Conservation (phyloP, 92 coral and sea anemone genomes). For the Palythoa caribaeorum region DNA sequence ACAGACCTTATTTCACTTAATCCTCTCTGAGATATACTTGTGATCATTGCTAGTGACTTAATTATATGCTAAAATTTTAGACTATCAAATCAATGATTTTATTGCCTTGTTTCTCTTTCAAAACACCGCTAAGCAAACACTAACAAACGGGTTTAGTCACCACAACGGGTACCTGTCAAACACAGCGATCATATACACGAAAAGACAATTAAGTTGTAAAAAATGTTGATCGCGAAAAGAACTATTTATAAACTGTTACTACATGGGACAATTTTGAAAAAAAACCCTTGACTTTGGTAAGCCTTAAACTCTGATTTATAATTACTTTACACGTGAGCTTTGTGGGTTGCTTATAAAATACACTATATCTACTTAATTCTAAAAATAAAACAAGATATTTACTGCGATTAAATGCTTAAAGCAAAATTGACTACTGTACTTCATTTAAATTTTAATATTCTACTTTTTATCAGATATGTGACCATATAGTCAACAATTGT, state of each 20-base stretch:
- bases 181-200: not conserved
- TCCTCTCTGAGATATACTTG: not conserved
- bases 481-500: no score
- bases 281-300: not conserved
- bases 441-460: no score
- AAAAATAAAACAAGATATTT: no score
- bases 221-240: not conserved
- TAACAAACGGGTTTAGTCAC: not conserved
- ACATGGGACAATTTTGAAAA: not conserved
- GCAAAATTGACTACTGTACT: no score
- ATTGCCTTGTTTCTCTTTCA: constrained; percentile 1
- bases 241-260: not conserved
- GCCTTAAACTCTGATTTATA: not conserved
- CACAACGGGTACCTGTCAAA: constrained; percentile 29
- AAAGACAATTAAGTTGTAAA: not conserved
- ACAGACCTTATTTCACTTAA: not conserved
- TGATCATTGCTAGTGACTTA: not conserved
- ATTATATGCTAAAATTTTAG: not conserved
- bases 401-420: no score
- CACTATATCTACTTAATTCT: no score
- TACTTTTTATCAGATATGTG: no score
- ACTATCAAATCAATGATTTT: not conserved
- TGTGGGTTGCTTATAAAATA: no score
- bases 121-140: constrained; percentile 21
- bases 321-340: not conserved